A percentile compares a stretch with the other conserved stretches of the same genome.
These are phyloP conservation scores for Hypotaenidia philippensis DNA, from an alignment of 2,797 vertebrate genomes.

Conservation along the genomic window DNA sequence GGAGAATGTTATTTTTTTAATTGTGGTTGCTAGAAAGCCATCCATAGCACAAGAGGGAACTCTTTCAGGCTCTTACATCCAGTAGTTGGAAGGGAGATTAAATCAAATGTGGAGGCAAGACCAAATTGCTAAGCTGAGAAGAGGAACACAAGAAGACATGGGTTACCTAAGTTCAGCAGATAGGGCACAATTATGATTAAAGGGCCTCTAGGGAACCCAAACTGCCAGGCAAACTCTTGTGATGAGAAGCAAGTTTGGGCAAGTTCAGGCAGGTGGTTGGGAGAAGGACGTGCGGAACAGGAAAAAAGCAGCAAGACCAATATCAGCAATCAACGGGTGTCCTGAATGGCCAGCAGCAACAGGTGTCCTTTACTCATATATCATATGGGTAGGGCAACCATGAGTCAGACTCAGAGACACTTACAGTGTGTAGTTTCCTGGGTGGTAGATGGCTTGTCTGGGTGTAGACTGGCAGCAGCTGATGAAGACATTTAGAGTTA, in stretches of 20 bases:
- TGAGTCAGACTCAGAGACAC: slow-evolving; percentile 44
- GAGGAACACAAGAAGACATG: background rate
- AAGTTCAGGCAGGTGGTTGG: background rate
- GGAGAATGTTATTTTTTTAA: background rate
- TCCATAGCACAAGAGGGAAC: background rate
- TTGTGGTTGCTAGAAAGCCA: background rate
- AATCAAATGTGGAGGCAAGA: background rate
- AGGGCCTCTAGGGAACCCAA: background rate
- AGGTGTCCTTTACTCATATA: slow-evolving; percentile 23
- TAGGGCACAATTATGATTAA: background rate
- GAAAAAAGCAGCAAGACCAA: background rate
- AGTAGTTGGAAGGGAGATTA: background rate
- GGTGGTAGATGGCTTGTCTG: background rate
- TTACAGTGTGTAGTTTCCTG: background rate
- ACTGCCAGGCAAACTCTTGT: rapidly evolving
- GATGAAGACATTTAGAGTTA: background rate
- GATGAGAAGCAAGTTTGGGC: background rate
- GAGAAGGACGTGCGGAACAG: background rate
- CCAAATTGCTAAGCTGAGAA: background rate
- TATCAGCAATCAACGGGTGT: background rate
- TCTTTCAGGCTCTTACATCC: background rate
- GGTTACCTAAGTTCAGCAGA: background rate
- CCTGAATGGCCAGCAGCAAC: slow-evolving; percentile 1
- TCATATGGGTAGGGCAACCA: background rate
- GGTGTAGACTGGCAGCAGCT: slow-evolving; percentile 40